Conservation (phyloP, 2,888 invertebrate species). For the Scaptodrosophila latifasciaeformis region DNA sequence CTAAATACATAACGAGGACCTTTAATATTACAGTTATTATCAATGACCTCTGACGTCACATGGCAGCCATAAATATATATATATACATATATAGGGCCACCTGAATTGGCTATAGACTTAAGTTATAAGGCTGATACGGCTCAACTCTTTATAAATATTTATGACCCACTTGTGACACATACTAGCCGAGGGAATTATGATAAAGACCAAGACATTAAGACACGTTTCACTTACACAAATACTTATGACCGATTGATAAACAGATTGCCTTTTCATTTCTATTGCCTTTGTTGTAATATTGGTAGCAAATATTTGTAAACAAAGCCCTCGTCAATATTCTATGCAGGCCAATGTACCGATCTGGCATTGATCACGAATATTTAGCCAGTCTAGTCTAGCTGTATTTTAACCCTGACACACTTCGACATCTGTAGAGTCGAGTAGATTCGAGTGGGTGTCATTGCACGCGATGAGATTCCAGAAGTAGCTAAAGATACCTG, state of each 20-base stretch:
- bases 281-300: too few species aligned
- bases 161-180: slow-evolving; percentile 13
- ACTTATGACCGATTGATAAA: too few species aligned
- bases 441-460: neutral
- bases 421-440: slow-evolving; percentile 2
- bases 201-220: slow-evolving; percentile 29
- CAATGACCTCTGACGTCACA: neutral
- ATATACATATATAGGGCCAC: neutral
- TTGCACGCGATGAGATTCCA: neutral
- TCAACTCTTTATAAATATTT: slow-evolving; percentile 25
- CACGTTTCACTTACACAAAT: slow-evolving; percentile 32
- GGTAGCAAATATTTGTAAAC: slow-evolving; percentile 9
- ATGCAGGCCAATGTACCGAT: slow-evolving; percentile 21
- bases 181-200: slow-evolving; percentile 19
- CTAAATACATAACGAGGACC: too few species aligned
- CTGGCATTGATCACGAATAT: slow-evolving; percentile 15
- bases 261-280: too few species aligned
- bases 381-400: neutral
- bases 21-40: neutral
- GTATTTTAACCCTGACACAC: slow-evolving; percentile 37
- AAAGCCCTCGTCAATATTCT: slow-evolving; percentile 21
- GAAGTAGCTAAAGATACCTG: neutral
- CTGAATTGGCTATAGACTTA: too few species aligned
- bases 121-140: too few species aligned
- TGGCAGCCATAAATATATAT: neutral